Base-by-base conservation (phyloP, 2,888 invertebrate species). In the Malthinus seriepunctatus region DNA sequence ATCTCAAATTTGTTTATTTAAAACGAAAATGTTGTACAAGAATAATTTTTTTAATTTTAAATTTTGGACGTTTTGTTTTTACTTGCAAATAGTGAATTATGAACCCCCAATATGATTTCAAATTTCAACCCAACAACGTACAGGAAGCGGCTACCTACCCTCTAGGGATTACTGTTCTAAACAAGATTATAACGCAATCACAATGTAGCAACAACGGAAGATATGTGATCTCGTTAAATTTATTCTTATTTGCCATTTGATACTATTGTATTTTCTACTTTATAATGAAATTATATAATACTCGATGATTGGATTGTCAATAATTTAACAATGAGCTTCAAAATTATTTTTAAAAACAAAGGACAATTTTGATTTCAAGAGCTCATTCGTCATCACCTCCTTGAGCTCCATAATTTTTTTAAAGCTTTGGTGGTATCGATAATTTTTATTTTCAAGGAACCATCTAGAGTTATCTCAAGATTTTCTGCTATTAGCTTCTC, bases 41-140 rank as follows among this genome's bases (percentile, higher is more conserved):
- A 23, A 39, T 33, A 23, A 44, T 75, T 76, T 77, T 76, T 64
- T 73, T 77, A 78, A 78, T 76, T 75, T 73, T 65, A 76, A 76
- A 76, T 74, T 71, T 73, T 75, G 76, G 72, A 63, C 74, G 73
- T 71, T 65, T 73, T 73, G 65, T 68, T n/a, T 67, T 61, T 63
- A 63, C 66, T 67, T 66, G 68, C 64, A 68, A 63, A 61, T 67
- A 65, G 46, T 35, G 58, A 58, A 58, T 61, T 56, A 61, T 61
- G 60, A 52, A 53, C 53, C 60, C n/a, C 60, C 57, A 53, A 51
- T 56, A 62, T 60, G 59, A 62, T 56, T 60, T 48, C 53, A 60
- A 54, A 62, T 56, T 60, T 48, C 53, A 60, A 54, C 56, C 45
- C 54, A 54, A 55, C 63, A 61, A 23, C 23, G 23, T 57, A 64